Base-by-base conservation (phyloP, 2,888 invertebrate genomes). In the Drosophila testacea region DNA sequence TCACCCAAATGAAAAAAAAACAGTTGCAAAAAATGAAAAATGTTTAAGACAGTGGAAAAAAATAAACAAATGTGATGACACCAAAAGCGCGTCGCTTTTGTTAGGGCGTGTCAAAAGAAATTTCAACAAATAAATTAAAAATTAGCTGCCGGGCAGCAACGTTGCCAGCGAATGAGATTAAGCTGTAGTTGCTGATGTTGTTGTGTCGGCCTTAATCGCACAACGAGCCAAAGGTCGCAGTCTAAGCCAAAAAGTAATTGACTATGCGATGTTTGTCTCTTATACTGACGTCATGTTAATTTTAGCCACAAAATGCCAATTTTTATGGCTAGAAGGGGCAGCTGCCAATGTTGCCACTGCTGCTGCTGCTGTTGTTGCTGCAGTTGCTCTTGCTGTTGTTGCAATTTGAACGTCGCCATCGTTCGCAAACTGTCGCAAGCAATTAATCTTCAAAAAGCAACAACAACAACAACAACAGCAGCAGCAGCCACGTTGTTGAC, bases 351-450 rank as follows among this genome's bases (percentile, higher is more conserved):
- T 13, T 54, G 44, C 44, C 55, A 44, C 44, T 28, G 52, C 52
- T 41, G 41, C 44, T 27, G 28, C 27, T 6, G 27, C 10, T 34
- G 36, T 7, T 30, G 50, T 9, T 61, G 36, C 36, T 56, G 46
- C 38, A 42, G 57, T 10, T 64, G 46, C 16, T 16, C 16, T 16
- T 16, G 16, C 39, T 48, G 57, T 16, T 81, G 60, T 59, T 76
- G 69, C 83, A 62, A 61, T 73, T 77, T 71, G 75, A 69, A 69
- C 73, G 60, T 56, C 73, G 78, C 69, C 69, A 82, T 61, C 66
- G 60, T 69, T 88, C 48, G 68, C 83, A 73, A 89, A 90, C 89
- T 89, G 89, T 89, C 89, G 83, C 86, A 79, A 90, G 89, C 89
- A 90, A 89, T 89, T 91, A 90, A 90, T 90, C 91, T 89, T 81